Percentiles rank a stretch among this genome's conserved stretches.
These are phyloP conservation scores for Morus bassanus DNA, from an alignment of 2,797 vertebrate genomes.

Conservation along the genomic window DNA sequence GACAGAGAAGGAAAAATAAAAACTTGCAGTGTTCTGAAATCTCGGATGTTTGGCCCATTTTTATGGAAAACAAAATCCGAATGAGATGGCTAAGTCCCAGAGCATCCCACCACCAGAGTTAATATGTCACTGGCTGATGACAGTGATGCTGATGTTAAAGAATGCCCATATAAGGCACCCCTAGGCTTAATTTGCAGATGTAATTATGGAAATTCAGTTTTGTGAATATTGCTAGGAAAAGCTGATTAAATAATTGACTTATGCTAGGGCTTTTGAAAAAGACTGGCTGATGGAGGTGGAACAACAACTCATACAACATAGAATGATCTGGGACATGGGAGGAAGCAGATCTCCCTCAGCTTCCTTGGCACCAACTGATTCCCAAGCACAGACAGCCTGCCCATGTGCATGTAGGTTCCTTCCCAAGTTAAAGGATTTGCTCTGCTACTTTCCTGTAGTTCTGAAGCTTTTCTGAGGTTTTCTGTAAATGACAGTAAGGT, in stretches of 20 bases:
- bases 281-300: not conserved
- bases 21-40: not conserved
- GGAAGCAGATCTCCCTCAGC: not conserved
- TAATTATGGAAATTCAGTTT: not conserved
- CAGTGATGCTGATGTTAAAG: not conserved
- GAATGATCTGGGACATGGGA: not conserved
- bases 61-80: not conserved
- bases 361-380: not conserved
- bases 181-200: not conserved
- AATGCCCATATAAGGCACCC: not conserved
- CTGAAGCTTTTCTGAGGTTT: not conserved
- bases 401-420: not conserved
- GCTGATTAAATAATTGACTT: not conserved
- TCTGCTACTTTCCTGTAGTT: not conserved
- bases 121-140: not conserved
- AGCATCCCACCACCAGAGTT: fast-evolving
- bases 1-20: not conserved
- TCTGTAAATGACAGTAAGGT: not conserved
- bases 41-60: not conserved
- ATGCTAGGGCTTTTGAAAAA: not conserved
- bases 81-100: not conserved
- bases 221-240: not conserved
- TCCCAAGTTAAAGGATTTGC: not conserved
- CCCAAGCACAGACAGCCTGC: fast-evolving
- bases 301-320: not conserved